Evolutionary conservation across 2,797 vertebrate genomes (phyloP).

Genomic region (Erpetoichthys calabaricus): DNA sequence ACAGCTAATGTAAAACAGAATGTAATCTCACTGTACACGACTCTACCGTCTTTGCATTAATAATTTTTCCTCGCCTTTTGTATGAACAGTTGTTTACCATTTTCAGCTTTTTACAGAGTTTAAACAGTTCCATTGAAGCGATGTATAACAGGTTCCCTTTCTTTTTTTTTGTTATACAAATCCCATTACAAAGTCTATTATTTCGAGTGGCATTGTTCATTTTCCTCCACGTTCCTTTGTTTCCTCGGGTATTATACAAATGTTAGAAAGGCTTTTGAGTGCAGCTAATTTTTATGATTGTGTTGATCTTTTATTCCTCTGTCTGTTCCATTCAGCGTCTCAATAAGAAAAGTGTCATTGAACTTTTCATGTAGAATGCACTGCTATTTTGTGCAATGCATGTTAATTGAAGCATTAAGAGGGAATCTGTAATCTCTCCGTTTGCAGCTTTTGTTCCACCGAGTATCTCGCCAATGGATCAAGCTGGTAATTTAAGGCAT

Average conservation of each 20-base stretch:
- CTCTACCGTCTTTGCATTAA: no score
- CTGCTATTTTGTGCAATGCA: slow-evolving; percentile 37
- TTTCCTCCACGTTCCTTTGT: background rate
- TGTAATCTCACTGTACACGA: no score
- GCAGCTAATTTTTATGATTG: slow-evolving; percentile 1
- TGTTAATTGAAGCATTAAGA: slow-evolving; percentile 58
- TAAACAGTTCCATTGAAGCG: no score
- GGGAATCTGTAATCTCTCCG: slow-evolving; percentile 38
- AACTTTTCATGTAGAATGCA: slow-evolving; percentile 22
- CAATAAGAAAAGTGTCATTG: slow-evolving; percentile 15
- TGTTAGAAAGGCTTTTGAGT: background rate
- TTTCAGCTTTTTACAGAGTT: no score
- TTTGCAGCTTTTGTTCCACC: slow-evolving; percentile 40
- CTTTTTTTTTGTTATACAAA: background rate
- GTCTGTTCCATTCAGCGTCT: slow-evolving; percentile 14
- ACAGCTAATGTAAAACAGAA: no score
- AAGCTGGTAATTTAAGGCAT: slow-evolving; percentile 43
- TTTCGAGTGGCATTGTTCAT: slow-evolving; percentile 6
- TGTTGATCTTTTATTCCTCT: slow-evolving; percentile 12
- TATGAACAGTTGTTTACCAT: no score
- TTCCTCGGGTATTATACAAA: background rate
- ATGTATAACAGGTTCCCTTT: no score
- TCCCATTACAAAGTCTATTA: background rate
- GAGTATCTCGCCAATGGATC: slow-evolving; percentile 47
- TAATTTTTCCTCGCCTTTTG: no score